Evolutionary conservation across 2,888 invertebrate genomes (phyloP).

Genomic region (Xylocampa areola): DNA sequence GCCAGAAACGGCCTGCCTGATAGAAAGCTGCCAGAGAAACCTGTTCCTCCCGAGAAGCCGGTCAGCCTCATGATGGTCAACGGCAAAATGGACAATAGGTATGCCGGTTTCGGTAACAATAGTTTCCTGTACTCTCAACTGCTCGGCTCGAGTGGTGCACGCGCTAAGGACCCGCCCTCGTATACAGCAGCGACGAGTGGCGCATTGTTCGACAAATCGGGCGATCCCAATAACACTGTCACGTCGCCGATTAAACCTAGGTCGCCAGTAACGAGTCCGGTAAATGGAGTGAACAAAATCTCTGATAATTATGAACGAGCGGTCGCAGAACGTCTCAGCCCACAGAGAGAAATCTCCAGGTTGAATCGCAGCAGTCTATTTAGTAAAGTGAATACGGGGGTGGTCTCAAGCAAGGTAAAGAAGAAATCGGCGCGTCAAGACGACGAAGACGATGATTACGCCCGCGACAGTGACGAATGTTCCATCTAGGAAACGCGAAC

Average conservation of each 20-base stretch:
- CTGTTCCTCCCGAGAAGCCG: conserved; percentile 85
- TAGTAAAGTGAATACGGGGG: conserved; percentile 84
- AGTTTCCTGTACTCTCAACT: conserved; percentile 86
- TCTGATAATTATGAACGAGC: conserved; percentile 87
- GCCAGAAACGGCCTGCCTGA: conserved; percentile 75
- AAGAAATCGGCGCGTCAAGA: conserved; percentile 71
- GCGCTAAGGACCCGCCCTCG: conserved; percentile 82
- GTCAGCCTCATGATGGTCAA: conserved; percentile 87
- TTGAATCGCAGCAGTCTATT: conserved; percentile 81
- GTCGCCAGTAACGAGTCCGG: conserved; percentile 78
- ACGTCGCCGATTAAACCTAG: conserved; percentile 75
- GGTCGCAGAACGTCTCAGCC: conserved; percentile 82
- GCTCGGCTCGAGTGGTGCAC: conserved; percentile 73
- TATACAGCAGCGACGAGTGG: conserved; percentile 81
- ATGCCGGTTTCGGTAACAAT: conserved; percentile 82
- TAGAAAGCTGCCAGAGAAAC: conserved; percentile 80
- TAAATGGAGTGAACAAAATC: conserved; percentile 85
- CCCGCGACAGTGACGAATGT: conserved; percentile 91
- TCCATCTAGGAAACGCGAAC: conserved; percentile 85
- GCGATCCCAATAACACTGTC: conserved; percentile 55
- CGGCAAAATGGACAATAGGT: conserved; percentile 83
- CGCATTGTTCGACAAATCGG: conserved; percentile 72
- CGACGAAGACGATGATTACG: conserved; percentile 88
- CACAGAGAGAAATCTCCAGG: conserved; percentile 77
- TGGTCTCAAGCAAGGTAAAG: conserved; percentile 79